Conservation (phyloP, 2,797 vertebrate genomes). For the Erethizon dorsatum region DNA sequence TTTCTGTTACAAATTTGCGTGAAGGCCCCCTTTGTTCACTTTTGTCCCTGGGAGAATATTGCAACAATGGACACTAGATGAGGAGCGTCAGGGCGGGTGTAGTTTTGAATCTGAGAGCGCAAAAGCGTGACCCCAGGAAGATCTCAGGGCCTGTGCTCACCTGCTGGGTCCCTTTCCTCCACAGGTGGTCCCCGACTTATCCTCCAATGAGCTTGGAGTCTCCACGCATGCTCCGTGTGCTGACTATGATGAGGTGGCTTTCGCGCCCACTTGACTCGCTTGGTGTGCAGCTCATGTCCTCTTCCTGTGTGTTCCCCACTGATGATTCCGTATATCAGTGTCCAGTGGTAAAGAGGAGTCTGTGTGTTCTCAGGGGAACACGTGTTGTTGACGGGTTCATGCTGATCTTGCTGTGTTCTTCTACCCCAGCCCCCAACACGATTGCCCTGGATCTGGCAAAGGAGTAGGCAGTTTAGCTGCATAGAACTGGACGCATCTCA, state of each 20-base stretch:
- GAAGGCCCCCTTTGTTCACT: not conserved
- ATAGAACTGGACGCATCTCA: not conserved
- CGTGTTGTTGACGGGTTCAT: too few relatives aligned
- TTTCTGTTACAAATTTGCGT: not conserved
- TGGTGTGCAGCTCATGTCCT: not conserved
- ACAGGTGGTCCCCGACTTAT: too few relatives aligned
- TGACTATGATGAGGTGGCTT: not conserved
- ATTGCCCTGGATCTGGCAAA: not conserved
- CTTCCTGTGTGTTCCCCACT: too few relatives aligned
- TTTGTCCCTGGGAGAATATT: not conserved
- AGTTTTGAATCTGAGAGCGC: too few relatives aligned
- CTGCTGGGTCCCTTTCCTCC: too few relatives aligned
- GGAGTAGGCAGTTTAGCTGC: not conserved
- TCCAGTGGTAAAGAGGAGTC: not conserved
- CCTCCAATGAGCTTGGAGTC: not conserved
- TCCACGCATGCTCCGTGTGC: not conserved
- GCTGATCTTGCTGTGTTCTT: not conserved
- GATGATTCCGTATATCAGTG: not conserved
- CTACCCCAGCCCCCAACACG: not conserved
- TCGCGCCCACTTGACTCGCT: too few relatives aligned
- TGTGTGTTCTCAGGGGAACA: not conserved
- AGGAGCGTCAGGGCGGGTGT: too few relatives aligned
- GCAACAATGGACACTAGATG: not conserved
- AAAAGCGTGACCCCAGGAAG: too few relatives aligned
- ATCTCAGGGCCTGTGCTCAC: too few relatives aligned